phyloP scores from a whole-genome alignment of 1,140 invertebrate species.

The Latrodectus geometricus region DNA sequence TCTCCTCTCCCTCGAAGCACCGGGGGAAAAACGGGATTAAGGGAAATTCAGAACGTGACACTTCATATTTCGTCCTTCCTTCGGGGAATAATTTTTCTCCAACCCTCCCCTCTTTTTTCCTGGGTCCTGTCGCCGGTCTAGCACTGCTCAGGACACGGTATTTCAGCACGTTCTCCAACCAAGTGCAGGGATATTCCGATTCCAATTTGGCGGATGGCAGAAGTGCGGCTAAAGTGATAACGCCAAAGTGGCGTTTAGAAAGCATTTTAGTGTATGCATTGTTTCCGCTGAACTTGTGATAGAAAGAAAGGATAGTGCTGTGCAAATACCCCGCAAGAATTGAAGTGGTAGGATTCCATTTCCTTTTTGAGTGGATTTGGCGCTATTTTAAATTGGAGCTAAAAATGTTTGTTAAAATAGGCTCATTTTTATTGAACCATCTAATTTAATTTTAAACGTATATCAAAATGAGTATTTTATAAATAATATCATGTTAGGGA shows the following conservation, averaged over 20 bases:
- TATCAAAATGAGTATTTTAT: no score
- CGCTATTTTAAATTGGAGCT: no score
- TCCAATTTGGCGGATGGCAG: not conserved
- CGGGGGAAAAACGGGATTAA: constrained; percentile 54
- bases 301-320: no score
- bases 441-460: no score
- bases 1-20: constrained; percentile 29
- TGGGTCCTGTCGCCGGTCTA: not conserved
- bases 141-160: not conserved
- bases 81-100: constrained; percentile 50
- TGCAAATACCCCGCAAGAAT: no score
- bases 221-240: not conserved
- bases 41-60: constrained; percentile 58
- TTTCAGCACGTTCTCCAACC: not conserved
- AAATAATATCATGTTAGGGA: no score
- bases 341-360: no score
- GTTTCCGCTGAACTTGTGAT: not conserved
- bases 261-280: not conserved
- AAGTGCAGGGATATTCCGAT: not conserved
- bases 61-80: constrained; percentile 50
- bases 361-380: no score
- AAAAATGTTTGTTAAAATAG: no score
- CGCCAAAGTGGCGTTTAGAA: not conserved
- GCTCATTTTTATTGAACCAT: no score
- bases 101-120: not conserved